Base-by-base conservation (phyloP, 2,113 vertebrate genomes). In the Albula glossodonta region DNA sequence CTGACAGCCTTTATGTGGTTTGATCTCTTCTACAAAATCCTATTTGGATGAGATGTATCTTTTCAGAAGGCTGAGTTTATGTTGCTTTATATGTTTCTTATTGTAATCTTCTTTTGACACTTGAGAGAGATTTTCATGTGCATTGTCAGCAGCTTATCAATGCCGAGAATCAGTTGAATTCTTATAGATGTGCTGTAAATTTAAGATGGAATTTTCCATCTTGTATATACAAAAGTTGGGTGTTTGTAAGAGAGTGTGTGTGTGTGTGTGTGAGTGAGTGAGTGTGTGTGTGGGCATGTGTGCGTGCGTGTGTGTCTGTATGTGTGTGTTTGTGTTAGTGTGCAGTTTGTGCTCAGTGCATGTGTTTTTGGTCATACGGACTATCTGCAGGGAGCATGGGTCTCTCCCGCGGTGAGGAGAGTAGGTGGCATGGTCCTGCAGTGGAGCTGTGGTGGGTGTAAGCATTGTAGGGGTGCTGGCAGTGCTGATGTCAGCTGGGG, bases 401-500 rank as follows among this genome's bases (percentile, higher is more conserved):
- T 11, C 80, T 57, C 5, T 49, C 22, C 13, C 25, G 53, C 25
- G 22, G 41, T 56, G 78, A 77, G 77, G 78, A 57, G 63, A 51
- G 52, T 82, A 57, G 85, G 81, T 85, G 80, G 6, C 19, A 66
- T 83, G 63, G 86, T 80, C 85, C 84, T 82, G 88, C 83, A 85
- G 50, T 31, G 87, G 85, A 90, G 89, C 90, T 86, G 85, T 86
- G n/a, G 82, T 19, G 77, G 83, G 81, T 86, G 89, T 74, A 87
- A 0, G 86, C 84, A 87, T 88, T 53, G 74, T 87, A 86, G 10
- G 84, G 94, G 84, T 78, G 86, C 87, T 89, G 77, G 90, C 92
- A 89, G 92, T 88, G 84, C 96, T 97, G 96, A 96, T 97, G 97
- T 96, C 94, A 95, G 93, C 93, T 93, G 92, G 93, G 31, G 92